Conservation (phyloP, 2,888 invertebrate species). For the Leucophenga maculata region DNA sequence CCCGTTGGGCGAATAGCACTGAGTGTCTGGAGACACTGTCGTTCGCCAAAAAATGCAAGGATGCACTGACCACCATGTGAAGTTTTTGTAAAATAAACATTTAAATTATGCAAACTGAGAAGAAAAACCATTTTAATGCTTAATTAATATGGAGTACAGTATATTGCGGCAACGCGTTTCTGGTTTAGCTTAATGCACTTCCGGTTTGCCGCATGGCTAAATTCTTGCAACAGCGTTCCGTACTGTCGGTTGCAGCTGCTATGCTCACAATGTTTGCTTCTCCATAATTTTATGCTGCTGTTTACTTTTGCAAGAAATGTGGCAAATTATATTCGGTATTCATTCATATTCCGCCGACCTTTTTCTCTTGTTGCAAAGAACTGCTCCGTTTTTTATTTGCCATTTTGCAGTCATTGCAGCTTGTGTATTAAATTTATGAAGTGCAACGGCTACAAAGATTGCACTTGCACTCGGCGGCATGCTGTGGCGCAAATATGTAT, state of each 20-base stretch:
- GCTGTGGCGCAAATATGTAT: background rate
- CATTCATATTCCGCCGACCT: background rate
- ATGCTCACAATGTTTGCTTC: background rate
- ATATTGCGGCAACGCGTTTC: too few relatives aligned
- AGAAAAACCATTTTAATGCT: too few relatives aligned
- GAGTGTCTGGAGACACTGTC: conserved; percentile 54
- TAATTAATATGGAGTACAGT: background rate
- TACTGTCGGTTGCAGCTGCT: background rate
- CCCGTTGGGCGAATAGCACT: conserved; percentile 54
- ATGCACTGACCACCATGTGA: conserved; percentile 57
- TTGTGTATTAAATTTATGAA: conserved; percentile 36
- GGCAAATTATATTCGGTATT: conserved; percentile 23
- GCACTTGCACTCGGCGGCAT: background rate
- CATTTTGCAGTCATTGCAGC: conserved; percentile 12
- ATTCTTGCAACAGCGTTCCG: background rate
- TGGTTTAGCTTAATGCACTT: conserved; percentile 7
- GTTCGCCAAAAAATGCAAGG: conserved; percentile 58
- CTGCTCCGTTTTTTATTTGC: background rate
- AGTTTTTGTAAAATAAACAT: background rate
- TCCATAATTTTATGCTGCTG: background rate
- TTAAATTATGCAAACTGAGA: background rate
- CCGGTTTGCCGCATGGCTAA: conserved; percentile 5
- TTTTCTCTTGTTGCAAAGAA: background rate
- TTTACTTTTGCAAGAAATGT: conserved; percentile 12
- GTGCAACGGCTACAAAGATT: conserved; percentile 31